phyloP scores from a whole-genome alignment of 2,113 vertebrate genomes.

The Emydura subglobosa region DNA sequence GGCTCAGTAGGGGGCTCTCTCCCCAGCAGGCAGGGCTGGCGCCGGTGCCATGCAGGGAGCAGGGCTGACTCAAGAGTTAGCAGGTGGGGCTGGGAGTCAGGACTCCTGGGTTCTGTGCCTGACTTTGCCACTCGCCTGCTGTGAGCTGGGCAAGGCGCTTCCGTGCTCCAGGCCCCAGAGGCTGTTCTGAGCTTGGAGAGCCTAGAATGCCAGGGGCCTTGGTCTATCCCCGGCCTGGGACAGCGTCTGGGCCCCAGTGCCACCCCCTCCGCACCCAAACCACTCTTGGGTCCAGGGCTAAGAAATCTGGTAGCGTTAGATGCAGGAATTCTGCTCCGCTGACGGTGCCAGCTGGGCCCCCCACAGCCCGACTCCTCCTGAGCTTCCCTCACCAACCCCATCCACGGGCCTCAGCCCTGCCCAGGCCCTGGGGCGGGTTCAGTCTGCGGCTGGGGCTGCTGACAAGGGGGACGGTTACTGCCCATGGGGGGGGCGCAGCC shows the following conservation, averaged over 20 bases:
- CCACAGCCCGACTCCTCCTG: no score
- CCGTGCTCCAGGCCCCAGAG: no score
- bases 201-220: background rate
- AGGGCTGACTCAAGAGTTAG: background rate
- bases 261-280: no score
- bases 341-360: no score
- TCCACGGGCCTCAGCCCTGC: no score
- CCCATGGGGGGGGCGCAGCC: background rate
- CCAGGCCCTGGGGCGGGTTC: no score
- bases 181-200: background rate
- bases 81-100: background rate
- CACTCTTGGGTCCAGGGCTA: background rate
- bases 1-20: background rate
- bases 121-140: background rate
- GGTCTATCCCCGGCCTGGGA: background rate
- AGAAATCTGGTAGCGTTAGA: no score
- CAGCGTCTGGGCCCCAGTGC: background rate
- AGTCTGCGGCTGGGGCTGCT: constrained; percentile 6
- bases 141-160: background rate
- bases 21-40: no score
- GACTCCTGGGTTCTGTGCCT: background rate
- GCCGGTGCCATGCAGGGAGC: background rate
- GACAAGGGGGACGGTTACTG: background rate
- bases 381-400: no score
- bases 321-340: no score